phyloP scores from a whole-genome alignment of 2,797 vertebrate genomes.

The Lithobates sylvaticus region DNA sequence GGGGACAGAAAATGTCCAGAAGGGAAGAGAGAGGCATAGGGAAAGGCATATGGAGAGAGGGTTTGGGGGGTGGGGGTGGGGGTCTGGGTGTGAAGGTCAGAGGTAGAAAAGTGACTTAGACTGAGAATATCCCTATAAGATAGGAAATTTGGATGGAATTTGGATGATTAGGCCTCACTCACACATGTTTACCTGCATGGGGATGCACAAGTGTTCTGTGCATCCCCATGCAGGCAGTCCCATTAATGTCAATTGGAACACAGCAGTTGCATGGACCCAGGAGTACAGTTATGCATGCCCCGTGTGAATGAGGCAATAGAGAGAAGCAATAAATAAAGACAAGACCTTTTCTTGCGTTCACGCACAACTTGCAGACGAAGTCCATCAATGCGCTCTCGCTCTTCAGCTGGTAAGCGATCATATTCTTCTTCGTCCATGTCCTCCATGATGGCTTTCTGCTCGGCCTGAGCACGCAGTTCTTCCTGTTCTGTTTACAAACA shows the following conservation, averaged over 20 bases:
- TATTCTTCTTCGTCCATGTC: slow-evolving; percentile 84
- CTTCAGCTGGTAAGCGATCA: slow-evolving; percentile 78
- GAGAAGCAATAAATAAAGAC: not conserved
- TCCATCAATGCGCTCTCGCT: slow-evolving; percentile 71
- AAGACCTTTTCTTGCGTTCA: slow-evolving; percentile 78
- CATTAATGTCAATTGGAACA: too few relatives aligned
- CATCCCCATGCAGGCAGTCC: too few relatives aligned
- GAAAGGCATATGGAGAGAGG: not conserved
- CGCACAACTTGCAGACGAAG: slow-evolving; percentile 66
- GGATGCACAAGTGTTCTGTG: too few relatives aligned
- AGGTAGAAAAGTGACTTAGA: not conserved
- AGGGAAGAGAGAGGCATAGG: not conserved
- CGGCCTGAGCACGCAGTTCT: slow-evolving; percentile 59
- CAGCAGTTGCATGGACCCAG: too few relatives aligned
- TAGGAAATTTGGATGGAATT: too few relatives aligned
- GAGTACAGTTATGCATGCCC: too few relatives aligned
- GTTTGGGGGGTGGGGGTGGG: not conserved
- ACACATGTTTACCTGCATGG: too few relatives aligned
- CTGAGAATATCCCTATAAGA: not conserved
- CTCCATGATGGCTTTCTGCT: slow-evolving; percentile 71
- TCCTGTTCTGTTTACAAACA: slow-evolving; percentile 69
- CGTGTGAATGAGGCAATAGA: too few relatives aligned
- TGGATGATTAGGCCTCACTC: too few relatives aligned
- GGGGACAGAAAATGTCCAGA: too few relatives aligned
- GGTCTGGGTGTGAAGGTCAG: too few relatives aligned